Evolutionary conservation across 2,113 vertebrate genomes (phyloP).

Genomic region (Hylia prasina): DNA sequence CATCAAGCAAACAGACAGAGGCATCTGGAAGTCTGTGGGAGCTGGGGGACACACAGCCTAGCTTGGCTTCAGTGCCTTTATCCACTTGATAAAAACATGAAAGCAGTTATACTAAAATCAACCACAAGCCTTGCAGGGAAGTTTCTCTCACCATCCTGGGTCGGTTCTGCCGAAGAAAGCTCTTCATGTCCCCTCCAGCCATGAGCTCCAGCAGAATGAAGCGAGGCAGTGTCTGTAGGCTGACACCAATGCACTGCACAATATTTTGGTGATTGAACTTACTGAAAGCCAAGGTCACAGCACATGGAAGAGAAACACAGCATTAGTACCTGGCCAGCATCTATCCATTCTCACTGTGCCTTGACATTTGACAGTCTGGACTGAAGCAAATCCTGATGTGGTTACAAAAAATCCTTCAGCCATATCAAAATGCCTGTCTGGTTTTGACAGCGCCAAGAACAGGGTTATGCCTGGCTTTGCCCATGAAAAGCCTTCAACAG

Average conservation of each 20-base stretch:
- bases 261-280: slow-evolving; percentile 92
- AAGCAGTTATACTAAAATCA: neutral
- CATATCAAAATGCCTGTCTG: neutral
- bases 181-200: slow-evolving; percentile 93
- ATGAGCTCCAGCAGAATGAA: slow-evolving; percentile 94
- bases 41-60: neutral
- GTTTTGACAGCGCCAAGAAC: neutral
- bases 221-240: slow-evolving; percentile 81
- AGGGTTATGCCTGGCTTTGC: neutral
- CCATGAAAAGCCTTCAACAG: neutral
- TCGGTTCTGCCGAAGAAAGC: slow-evolving; percentile 85
- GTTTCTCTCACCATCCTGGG: slow-evolving; percentile 76
- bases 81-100: neutral
- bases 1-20: neutral
- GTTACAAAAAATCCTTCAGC: neutral
- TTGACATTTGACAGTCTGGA: neutral
- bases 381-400: neutral
- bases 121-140: neutral
- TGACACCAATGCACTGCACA: slow-evolving; percentile 85
- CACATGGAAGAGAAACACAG: neutral
- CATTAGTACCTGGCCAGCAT: neutral
- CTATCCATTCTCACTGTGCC: neutral
- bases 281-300: slow-evolving; percentile 58
- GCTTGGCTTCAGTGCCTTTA: neutral
- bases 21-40: neutral